A percentile compares a stretch with the other conserved stretches of the same genome.
phyloP scores from a whole-genome alignment of 2,797 vertebrate genomes.

The Rhodeus uyekii region DNA sequence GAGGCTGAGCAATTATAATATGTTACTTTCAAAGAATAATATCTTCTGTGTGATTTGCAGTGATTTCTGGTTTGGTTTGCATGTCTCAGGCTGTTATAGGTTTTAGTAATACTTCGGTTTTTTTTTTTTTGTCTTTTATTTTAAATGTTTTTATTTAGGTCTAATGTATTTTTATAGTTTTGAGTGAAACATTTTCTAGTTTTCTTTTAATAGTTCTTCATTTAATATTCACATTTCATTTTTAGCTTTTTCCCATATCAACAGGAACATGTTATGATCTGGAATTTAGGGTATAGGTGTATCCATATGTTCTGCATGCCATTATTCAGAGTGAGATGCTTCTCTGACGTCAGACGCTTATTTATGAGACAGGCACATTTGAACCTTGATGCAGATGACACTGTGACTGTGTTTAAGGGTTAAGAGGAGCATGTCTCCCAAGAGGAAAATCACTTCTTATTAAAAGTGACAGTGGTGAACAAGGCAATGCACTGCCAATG shows the following conservation, averaged over 20 bases:
- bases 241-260: neutral
- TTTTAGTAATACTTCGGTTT: neutral
- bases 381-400: slow-evolving; percentile 15
- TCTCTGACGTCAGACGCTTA: slow-evolving; percentile 36
- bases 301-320: slow-evolving; percentile 25
- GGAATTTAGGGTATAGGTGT: neutral
- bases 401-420: neutral
- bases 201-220: neutral
- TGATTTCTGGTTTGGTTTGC: too few relatives aligned
- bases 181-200: neutral
- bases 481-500: neutral
- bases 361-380: slow-evolving; percentile 35
- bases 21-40: neutral
- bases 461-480: neutral
- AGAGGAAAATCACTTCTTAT: neutral
- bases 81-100: too few relatives aligned
- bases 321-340: slow-evolving; percentile 19
- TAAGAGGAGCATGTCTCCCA: neutral
- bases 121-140: neutral
- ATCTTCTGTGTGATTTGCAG: too few relatives aligned
- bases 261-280: neutral
- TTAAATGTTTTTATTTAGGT: neutral
- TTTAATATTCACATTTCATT: neutral
- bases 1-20: neutral
- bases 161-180: neutral